Base-by-base conservation (phyloP, 64 coral and sea anemone species). In the Cladopsammia gracilis region DNA sequence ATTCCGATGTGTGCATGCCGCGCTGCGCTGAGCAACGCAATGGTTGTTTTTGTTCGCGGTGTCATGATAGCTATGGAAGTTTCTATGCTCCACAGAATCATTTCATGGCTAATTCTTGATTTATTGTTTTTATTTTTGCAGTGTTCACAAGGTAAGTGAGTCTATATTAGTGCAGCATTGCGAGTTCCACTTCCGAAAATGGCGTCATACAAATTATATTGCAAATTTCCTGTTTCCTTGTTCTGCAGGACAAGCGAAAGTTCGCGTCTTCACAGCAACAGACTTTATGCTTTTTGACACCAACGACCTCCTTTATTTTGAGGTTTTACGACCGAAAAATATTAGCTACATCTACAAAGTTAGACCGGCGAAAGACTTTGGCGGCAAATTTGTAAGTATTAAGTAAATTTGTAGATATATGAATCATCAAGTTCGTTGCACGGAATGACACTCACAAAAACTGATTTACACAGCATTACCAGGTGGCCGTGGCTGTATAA, bases 241-340 rank as follows among this genome's bases (percentile, higher is more conserved):
- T 48, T 47, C 19, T 20, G 6, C 79, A 64, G 79, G 43, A 18
- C 25, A 64, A 45, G 25, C 10, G 16, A 60, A 71, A 62, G 75
- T 48, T 50, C 86, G 76, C 16, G 56, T 98, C 19, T 98, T 86
- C 61, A 83, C 97, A 13, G 76, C 87, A 13, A 83, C 97, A 65
- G 94, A 98, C 34, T 92, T 94, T 43, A 91, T 98, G 97, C 76
- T 96, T 51, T 88, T 98, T 56, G 97, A 98, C 18, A 96, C 87
- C 90, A 95, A 90, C 57, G 91, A 95, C n/a, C 87, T 98, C 44
- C 56, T 98, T 65, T 98, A 98, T 88, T 98, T 98, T 87, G 94
- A 98, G 47, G 82, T 98, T 26, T 42, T 98, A 24, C 86, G 74
- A 24, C 97, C 97, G 19, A 67, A 90, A 53, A 96, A 83, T 84